phyloP scores from a whole-genome alignment of 2,888 invertebrate genomes.

The Salticus scenicus region DNA sequence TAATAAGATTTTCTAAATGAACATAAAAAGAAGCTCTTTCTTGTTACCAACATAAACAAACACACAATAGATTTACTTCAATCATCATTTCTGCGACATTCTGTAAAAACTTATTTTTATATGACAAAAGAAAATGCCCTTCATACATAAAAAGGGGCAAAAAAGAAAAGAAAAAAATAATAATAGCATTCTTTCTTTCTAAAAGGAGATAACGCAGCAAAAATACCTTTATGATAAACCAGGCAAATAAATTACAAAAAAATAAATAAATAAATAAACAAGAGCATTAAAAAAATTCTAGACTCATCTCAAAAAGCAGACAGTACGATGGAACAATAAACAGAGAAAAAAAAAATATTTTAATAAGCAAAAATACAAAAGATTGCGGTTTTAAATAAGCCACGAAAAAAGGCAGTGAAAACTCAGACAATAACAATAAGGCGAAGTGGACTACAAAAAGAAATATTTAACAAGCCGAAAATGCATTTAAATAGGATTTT shows the following conservation, averaged over 20 bases:
- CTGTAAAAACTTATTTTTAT: conserved; percentile 9
- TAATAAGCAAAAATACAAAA: conserved; percentile 8
- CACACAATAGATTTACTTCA: conserved; percentile 6
- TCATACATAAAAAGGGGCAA: neutral
- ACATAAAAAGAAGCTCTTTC: neutral
- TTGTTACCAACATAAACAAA: neutral
- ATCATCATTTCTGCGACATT: conserved; percentile 5
- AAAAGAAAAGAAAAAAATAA: neutral
- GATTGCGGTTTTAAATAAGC: conserved; percentile 15
- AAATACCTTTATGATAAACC: conserved; percentile 8
- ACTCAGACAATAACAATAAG: conserved; percentile 11
- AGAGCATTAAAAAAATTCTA: neutral
- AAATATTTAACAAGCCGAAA: conserved; percentile 2
- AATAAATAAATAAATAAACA: neutral
- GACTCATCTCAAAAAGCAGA: neutral
- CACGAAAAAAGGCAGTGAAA: neutral
- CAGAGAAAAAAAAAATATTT: conserved; percentile 15
- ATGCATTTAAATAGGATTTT: conserved; percentile 17
- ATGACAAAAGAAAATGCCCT: neutral
- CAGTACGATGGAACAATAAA: neutral
- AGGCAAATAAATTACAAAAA: neutral
- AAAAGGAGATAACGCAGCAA: conserved; percentile 6
- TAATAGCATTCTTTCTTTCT: neutral
- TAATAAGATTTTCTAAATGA: conserved; percentile 10
- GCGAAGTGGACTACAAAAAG: neutral